These are phyloP conservation scores for Muntiacus reevesi DNA, from an alignment of 2,113 vertebrate species.

Conservation along the genomic window DNA sequence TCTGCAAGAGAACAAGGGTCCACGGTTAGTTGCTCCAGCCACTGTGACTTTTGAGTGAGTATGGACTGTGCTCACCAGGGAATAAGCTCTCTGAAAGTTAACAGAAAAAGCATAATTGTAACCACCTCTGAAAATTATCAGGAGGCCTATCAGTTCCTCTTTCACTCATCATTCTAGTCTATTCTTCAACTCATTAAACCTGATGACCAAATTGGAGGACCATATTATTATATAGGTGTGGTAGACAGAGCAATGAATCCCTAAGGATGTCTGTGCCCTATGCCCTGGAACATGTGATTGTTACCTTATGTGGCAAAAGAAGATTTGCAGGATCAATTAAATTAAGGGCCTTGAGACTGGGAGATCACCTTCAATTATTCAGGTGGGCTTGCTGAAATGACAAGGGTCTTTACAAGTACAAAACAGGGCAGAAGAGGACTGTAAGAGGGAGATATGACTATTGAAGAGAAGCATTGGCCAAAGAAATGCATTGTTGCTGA, in stretches of 20 bases:
- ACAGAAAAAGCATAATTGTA: not conserved
- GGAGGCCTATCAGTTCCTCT: not conserved
- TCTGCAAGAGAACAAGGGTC: conserved; percentile 81
- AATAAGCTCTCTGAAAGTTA: not conserved
- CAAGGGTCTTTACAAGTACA: not conserved
- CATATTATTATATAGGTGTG: not conserved
- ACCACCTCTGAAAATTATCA: not conserved
- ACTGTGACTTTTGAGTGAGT: not conserved
- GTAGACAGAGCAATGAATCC: not conserved
- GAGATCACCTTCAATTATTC: not conserved
- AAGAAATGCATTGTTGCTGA: not conserved
- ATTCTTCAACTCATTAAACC: not conserved
- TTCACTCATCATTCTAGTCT: not conserved
- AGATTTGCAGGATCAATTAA: not conserved
- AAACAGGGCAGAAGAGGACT: not conserved
- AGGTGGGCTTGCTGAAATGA: not conserved
- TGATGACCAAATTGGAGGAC: not conserved
- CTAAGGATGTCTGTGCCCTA: not conserved
- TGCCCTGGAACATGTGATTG: not conserved
- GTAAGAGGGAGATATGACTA: not conserved
- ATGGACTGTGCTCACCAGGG: not conserved
- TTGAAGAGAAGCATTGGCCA: not conserved
- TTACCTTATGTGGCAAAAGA: not conserved
- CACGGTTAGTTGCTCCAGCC: not conserved
- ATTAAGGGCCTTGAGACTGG: not conserved